Percentiles rank a stretch among this genome's conserved stretches.
Evolutionary conservation across 1,140 invertebrate genomes (phyloP).

Genomic region (Eupeodes corollae): DNA sequence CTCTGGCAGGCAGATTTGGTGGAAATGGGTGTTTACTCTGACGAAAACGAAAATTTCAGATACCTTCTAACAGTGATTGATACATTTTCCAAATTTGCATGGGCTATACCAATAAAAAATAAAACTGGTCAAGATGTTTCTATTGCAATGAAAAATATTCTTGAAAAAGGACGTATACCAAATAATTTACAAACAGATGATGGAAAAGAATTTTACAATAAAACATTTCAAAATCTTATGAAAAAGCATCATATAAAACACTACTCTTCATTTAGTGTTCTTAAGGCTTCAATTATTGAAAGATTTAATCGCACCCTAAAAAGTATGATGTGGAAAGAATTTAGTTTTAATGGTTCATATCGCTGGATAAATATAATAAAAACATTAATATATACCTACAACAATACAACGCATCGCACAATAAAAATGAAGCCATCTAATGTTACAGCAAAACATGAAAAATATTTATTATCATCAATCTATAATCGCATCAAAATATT

Average conservation of each 20-base stretch:
- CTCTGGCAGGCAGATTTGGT: conserved; percentile 36
- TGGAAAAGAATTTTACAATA: too few relatives aligned
- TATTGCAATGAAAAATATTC: conserved; percentile 17
- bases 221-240: conserved; percentile 23
- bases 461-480: conserved; percentile 12
- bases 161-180: conserved; percentile 11
- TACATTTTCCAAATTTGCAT: too few relatives aligned
- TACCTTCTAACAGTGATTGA: conserved; percentile 41
- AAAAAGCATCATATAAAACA: conserved; percentile 32
- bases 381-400: too few relatives aligned
- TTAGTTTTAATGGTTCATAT: too few relatives aligned
- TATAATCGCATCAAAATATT: conserved; percentile 20
- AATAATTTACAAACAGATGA: too few relatives aligned
- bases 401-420: too few relatives aligned
- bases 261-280: conserved; percentile 34
- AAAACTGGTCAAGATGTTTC: conserved; percentile 34
- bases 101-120: conserved; percentile 37
- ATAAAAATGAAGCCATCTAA: conserved; percentile 34
- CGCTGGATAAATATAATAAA: too few relatives aligned
- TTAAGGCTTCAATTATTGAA: conserved; percentile 40
- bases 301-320: conserved; percentile 40
- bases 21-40: conserved; percentile 28
- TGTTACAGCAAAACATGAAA: conserved; percentile 21
- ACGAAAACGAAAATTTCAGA: conserved; percentile 34
- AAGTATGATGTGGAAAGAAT: conserved; percentile 37